phyloP scores from a whole-genome alignment of 1,140 invertebrate genomes.

The Ceratosolen fusciceps region DNA sequence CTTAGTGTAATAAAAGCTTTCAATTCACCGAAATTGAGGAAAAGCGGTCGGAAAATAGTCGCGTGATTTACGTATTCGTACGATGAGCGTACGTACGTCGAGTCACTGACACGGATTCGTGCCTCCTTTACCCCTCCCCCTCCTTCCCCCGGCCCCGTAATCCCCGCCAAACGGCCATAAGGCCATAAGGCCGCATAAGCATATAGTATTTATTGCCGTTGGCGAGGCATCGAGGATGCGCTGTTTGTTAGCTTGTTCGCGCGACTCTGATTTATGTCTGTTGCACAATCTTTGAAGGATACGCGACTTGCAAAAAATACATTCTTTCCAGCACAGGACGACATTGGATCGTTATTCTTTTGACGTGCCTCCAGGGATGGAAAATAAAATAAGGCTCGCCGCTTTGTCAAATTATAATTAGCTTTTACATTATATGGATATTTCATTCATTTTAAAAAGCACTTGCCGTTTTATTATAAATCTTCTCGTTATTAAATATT shows the following conservation, averaged over 20 bases:
- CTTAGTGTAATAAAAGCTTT: not conserved
- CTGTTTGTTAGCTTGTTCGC: not conserved
- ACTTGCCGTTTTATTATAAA: too few relatives aligned
- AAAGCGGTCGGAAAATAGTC: not conserved
- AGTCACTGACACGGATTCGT: conserved; percentile 30
- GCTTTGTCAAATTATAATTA: too few relatives aligned
- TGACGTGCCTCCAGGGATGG: too few relatives aligned
- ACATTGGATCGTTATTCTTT: not conserved
- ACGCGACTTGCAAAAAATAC: too few relatives aligned
- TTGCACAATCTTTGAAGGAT: conserved; percentile 16
- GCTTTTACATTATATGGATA: too few relatives aligned
- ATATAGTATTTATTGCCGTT: conserved; percentile 1
- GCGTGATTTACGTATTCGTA: not conserved
- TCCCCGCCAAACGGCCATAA: too few relatives aligned
- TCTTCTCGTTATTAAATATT: too few relatives aligned
- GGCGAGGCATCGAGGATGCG: not conserved
- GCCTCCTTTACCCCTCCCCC: not conserved
- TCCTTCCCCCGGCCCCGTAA: not conserved
- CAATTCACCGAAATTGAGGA: not conserved
- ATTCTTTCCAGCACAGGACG: not conserved
- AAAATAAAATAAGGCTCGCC: too few relatives aligned
- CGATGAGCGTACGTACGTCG: too few relatives aligned
- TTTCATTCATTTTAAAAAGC: too few relatives aligned
- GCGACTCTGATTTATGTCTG: conserved; percentile 28
- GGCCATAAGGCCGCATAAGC: too few relatives aligned